Conservation (phyloP, 2,888 invertebrate genomes). For the Cybosia mesomella region DNA sequence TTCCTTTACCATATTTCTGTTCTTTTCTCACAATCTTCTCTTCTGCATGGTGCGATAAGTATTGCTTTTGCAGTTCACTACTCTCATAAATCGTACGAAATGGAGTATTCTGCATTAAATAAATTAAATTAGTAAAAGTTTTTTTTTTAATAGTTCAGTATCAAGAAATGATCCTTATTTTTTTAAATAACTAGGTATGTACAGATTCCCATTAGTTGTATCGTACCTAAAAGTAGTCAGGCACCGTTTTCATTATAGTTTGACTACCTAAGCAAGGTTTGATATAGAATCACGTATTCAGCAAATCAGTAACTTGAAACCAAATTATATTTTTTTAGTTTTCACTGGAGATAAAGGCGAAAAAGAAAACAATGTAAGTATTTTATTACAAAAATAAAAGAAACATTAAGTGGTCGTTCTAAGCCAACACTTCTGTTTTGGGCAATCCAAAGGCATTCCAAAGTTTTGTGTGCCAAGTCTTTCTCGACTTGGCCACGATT, state of each 20-base stretch:
- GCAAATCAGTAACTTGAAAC: neutral
- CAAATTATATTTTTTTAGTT: conserved; percentile 56
- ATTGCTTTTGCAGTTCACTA: too few relatives aligned
- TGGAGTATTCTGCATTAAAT: too few relatives aligned
- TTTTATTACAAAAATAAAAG: conserved; percentile 30
- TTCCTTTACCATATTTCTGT: neutral
- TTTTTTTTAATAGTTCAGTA: too few relatives aligned
- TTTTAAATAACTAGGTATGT: too few relatives aligned
- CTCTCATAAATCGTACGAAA: too few relatives aligned
- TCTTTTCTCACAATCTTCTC: neutral
- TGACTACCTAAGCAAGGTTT: neutral
- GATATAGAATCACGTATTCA: neutral
- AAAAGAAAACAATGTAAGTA: conserved; percentile 69
- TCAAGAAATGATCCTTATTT: too few relatives aligned
- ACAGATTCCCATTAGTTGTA: too few relatives aligned
- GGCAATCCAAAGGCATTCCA: conserved; percentile 43
- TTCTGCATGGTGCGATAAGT: neutral
- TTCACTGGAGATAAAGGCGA: conserved; percentile 70
- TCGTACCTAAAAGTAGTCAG: neutral
- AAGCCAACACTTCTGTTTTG: conserved; percentile 52
- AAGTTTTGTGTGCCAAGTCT: conserved; percentile 44
- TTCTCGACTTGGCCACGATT: conserved; percentile 54
- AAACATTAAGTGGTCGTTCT: conserved; percentile 44
- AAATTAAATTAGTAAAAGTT: too few relatives aligned
- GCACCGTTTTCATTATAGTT: neutral